Base-by-base conservation (phyloP, 2,113 vertebrate species). In the Istiophorus platypterus region DNA sequence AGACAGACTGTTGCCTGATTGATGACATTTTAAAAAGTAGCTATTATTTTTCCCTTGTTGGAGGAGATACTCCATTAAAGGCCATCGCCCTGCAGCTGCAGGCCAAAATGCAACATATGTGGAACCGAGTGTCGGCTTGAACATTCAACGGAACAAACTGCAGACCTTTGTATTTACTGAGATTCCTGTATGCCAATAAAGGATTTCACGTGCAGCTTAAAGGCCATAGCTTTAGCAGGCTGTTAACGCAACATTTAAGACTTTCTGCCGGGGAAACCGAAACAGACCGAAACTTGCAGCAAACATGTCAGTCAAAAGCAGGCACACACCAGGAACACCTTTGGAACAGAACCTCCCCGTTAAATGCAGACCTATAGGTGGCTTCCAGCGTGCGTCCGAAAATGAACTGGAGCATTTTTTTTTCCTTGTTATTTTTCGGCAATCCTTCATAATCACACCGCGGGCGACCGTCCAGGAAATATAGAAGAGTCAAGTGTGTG, bases 211-310 rank as follows among this genome's bases (percentile, higher is more conserved):
- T 65, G 87, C 77, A 76, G 77, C 82, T 84, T 20, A 27, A 34
- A 71, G 81, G 69, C 72, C 72, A 11, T 20, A 80, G 73, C 81
- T 81, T 84, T 70, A 68, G 79, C 80, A 89, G 74, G 68, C 85
- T 80, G 85, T 91, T 74, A 91, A 88, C 85, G 66, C 85, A 88
- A 52, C 73, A 47, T 86, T 86, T 69, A 79, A 90, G 62, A 79
- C 71, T 64, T 64, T 80, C 3, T 77, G 59, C 75, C 51, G 54
- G 22, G 73, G 68, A 61, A 66, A 76, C 15, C 61, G 68, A 69
- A 69, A 56, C 54, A 17, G 54, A 14, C 22, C 31, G 58, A 82
- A 73, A 10, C 39, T 37, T 31, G 58, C 63, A 67, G 27, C 59
- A 20, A 61, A 58, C 5, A 31, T 71, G 72, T 82, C 75, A 57